These are phyloP conservation scores for Agonum fuliginosum DNA, from an alignment of 2,888 invertebrate genomes.

Conservation along the genomic window DNA sequence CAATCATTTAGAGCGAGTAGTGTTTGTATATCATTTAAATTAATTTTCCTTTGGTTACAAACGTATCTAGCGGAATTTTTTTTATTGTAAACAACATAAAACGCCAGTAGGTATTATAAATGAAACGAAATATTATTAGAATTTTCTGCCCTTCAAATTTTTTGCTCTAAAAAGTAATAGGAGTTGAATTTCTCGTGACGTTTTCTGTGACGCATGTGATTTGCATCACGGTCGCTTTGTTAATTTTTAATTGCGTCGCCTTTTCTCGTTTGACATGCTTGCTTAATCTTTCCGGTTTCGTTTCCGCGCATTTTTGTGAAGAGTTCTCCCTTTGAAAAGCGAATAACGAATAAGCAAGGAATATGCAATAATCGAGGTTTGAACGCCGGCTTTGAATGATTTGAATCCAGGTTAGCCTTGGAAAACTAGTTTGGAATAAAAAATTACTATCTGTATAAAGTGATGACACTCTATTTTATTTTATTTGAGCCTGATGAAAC, in stretches of 20 bases:
- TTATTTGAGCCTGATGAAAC: background rate
- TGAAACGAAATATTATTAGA: no score
- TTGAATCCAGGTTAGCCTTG: background rate
- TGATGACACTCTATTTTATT: background rate
- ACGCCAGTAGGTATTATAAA: background rate
- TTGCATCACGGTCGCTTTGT: slow-evolving; percentile 33
- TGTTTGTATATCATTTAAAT: slow-evolving; percentile 17
- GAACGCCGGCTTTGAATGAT: background rate
- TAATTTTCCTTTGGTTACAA: no score
- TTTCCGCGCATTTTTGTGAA: background rate
- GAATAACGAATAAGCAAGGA: background rate
- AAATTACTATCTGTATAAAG: background rate
- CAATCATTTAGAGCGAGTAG: background rate
- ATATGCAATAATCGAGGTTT: background rate
- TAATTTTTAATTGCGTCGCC: slow-evolving; percentile 41
- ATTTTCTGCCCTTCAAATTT: no score
- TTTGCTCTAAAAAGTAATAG: background rate
- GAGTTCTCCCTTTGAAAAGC: background rate
- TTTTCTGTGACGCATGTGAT: slow-evolving; percentile 14
- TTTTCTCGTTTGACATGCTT: slow-evolving; percentile 1
- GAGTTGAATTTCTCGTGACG: slow-evolving; percentile 24
- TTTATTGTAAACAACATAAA: background rate
- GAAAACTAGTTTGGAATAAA: background rate
- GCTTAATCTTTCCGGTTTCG: background rate
- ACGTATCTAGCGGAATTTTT: no score